Percentiles rank a stretch among this genome's conserved stretches.
These are phyloP conservation scores for Cyprinodon variegatus DNA, from an alignment of 2,113 vertebrate genomes.

Conservation along the genomic window DNA sequence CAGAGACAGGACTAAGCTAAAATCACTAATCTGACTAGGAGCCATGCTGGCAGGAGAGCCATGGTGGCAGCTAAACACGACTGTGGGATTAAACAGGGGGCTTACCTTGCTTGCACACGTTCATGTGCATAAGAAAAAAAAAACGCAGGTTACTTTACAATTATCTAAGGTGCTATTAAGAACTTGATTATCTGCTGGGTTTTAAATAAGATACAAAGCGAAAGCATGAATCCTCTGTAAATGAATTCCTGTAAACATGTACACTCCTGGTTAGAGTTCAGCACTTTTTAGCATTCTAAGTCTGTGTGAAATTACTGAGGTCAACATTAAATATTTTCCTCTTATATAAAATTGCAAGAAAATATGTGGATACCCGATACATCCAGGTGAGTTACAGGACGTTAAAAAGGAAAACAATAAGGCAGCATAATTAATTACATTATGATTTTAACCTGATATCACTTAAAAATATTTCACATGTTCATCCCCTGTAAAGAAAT, in stretches of 20 bases:
- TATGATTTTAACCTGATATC: too few species aligned
- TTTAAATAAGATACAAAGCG: not conserved
- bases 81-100: not conserved
- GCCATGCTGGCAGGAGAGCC: constrained; percentile 10
- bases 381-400: too few species aligned
- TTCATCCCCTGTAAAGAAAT: too few species aligned
- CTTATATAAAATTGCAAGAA: not conserved
- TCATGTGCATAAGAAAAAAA: constrained; percentile 1
- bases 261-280: not conserved
- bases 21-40: constrained; percentile 31
- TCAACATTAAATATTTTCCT: not conserved
- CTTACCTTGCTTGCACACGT: constrained; percentile 67
- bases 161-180: not conserved
- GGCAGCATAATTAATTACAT: too few species aligned
- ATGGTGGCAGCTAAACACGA: not conserved
- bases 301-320: not conserved
- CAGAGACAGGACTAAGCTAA: constrained; percentile 11
- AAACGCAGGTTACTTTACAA: constrained; percentile 14
- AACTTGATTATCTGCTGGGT: not conserved
- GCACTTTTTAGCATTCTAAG: not conserved
- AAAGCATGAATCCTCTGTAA: not conserved
- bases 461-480: too few species aligned
- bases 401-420: not conserved
- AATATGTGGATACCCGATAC: too few species aligned
- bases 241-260: too few species aligned